Evolutionary conservation across 2,113 vertebrate genomes (phyloP), one percentile per base, ranked within the genome.

Genomic region (Mesembrinibis cayennensis): DNA sequence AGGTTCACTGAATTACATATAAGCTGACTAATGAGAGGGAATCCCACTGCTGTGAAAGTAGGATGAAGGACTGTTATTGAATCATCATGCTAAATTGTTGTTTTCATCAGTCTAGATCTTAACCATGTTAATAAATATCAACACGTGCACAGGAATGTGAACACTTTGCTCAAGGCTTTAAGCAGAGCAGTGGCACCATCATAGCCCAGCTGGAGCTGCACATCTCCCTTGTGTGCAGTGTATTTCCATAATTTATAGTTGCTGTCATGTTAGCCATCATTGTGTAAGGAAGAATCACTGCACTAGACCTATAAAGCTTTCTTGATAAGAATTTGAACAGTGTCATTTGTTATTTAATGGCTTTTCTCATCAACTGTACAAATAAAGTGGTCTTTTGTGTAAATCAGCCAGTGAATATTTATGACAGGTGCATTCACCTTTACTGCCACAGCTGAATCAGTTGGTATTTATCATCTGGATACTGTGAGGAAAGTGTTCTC

Each of bases 341-440:
- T 36, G 61, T 67, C 63, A 56, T 95, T 96, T 94, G 74, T 95
- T 89, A 79, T 42, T 56, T 74, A 67, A 25, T 26, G 38, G 30
- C 42, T 96, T 93, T 95, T 90, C 88, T 93, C 86, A 95, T 93
- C 81, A 77, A 40, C 86, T 93, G 42, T 83, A 20, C 74, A 93
- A 95, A 93, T 86, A 91, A 86, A 94, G 30, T 34, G 40, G 72
- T 86, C 86, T 90, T 94, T 84, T 93, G 85, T 70, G 63, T 80
- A 96, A 88, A 96, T 95, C 80, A 94, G 66, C 42, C 67, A 30
- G 84, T 47, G 80, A 89, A 94, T 96, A 92, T 95, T 97, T 96
- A 92, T 87, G 82, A 66, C 71, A 87, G 70, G 62, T 83, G 50
- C 32, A 25, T 96, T 97, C 93, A 94, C 93, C 93, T 97, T 97